Base-by-base conservation (phyloP, 2,888 invertebrate genomes). In the Drosophila parthenogenetica region DNA sequence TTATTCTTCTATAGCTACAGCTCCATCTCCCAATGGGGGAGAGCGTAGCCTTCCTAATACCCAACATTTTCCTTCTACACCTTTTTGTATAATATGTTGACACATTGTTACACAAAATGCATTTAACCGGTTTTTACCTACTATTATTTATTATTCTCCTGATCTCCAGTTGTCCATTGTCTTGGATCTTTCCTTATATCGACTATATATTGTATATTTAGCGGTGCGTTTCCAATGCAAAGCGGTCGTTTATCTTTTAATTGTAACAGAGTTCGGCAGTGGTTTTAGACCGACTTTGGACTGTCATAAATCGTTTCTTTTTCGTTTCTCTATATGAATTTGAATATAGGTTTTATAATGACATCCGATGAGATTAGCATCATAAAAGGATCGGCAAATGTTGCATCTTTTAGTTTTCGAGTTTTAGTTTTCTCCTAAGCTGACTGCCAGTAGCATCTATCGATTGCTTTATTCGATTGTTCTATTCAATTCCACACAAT, bases 41-140 rank as follows among this genome's bases (percentile, higher is more conserved):
- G 22, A 22, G 5, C 5, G 22, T 22, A 43, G 53, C 60, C 70
- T 76, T 57, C 42, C 60, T 60, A 73, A 73, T 58, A 48, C 35
- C 49, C 61, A 60, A 55, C 67, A 76, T 67, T 77, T 73, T 73
- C 73, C 40, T 69, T 73, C 73, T 76, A 77, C 68, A 61, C 67
- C 69, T 62, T 60, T 66, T 74, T 70, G 71, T 69, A 76, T 74
- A 81, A 77, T 74, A 74, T 80, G 88, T 87, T 86, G 86, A 86
- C 89, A 89, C 89, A 87, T 84, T 87, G 89, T 84, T 89, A 84
- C 89, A 86, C 84, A 87, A 86, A 86, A 86, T 86, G 75, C 81
- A 79, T 79, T 87, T 81, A 77, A 82, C 81, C 86, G 88, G 88
- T 89, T 88, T 81, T 46, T 25, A 42, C 40, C 43, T 40, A 46